A percentile compares a stretch with the other conserved stretches of the same genome.
phyloP scores from a whole-genome alignment of 1,140 invertebrate genomes.

The Hypothenemus hampei region DNA sequence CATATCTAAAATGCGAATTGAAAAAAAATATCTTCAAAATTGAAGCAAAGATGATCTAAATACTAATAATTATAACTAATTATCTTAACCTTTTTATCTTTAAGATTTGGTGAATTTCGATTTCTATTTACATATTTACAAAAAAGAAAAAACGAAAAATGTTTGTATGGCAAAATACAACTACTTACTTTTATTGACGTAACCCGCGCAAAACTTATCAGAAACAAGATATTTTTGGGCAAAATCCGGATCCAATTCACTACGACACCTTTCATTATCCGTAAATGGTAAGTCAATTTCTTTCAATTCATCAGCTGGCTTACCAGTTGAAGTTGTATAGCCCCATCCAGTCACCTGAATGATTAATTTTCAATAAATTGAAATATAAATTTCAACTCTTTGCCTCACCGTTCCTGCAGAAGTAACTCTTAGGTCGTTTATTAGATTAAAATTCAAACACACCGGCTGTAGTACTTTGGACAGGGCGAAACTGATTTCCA shows the following conservation, averaged over 20 bases:
- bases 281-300: conserved; percentile 30
- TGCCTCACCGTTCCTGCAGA: no score
- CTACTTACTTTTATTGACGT: conserved; percentile 31
- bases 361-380: no score
- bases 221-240: conserved; percentile 18
- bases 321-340: conserved; percentile 22
- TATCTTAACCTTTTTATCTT: no score
- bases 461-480: conserved; percentile 30
- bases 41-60: background rate
- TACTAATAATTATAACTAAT: no score
- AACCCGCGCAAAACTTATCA: conserved; percentile 35
- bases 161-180: background rate
- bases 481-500: conserved; percentile 22
- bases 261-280: conserved; percentile 17
- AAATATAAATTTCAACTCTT: no score
- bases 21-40: no score
- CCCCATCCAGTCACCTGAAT: conserved; percentile 35
- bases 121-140: background rate
- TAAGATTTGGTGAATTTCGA: background rate
- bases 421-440: no score
- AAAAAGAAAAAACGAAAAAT: background rate
- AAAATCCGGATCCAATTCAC: conserved; percentile 25
- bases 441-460: conserved; percentile 14
- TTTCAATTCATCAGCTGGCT: conserved; percentile 29
- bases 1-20: conserved; percentile 23